These are phyloP conservation scores for Coreius guichenoti DNA, from an alignment of 2,797 vertebrate genomes.

Conservation along the genomic window DNA sequence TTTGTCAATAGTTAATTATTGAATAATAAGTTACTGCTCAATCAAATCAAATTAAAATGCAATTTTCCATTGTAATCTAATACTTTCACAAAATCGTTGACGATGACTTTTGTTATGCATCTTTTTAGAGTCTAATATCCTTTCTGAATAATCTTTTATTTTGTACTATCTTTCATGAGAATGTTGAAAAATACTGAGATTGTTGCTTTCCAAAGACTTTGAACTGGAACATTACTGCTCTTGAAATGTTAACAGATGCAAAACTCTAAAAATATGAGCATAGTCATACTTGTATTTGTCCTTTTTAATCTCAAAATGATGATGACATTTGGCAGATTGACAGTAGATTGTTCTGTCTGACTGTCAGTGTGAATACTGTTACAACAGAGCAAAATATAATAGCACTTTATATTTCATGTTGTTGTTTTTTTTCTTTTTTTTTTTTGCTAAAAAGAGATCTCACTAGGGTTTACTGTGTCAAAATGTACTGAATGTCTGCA, in stretches of 20 bases:
- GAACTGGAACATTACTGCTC: background rate
- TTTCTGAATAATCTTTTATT: background rate
- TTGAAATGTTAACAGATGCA: background rate
- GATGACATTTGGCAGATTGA: background rate
- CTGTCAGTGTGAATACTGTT: background rate
- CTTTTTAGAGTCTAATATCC: background rate
- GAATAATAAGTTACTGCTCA: background rate
- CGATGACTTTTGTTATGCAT: background rate
- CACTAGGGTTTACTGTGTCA: background rate
- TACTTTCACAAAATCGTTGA: background rate
- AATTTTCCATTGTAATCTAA: background rate
- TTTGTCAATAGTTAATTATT: background rate
- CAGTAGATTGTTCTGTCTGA: background rate
- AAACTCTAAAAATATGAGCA: background rate
- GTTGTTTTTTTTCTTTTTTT: too few relatives aligned
- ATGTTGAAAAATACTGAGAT: background rate
- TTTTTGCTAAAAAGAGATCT: conserved; percentile 11
- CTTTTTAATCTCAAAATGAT: background rate
- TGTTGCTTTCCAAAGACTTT: background rate
- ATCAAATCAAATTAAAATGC: background rate
- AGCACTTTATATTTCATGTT: background rate
- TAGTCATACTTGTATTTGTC: background rate
- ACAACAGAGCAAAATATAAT: background rate
- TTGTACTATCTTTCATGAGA: background rate
- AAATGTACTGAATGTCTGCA: background rate